Evolutionary conservation across 2,113 vertebrate species (phyloP).

Genomic region (Pagrus major): DNA sequence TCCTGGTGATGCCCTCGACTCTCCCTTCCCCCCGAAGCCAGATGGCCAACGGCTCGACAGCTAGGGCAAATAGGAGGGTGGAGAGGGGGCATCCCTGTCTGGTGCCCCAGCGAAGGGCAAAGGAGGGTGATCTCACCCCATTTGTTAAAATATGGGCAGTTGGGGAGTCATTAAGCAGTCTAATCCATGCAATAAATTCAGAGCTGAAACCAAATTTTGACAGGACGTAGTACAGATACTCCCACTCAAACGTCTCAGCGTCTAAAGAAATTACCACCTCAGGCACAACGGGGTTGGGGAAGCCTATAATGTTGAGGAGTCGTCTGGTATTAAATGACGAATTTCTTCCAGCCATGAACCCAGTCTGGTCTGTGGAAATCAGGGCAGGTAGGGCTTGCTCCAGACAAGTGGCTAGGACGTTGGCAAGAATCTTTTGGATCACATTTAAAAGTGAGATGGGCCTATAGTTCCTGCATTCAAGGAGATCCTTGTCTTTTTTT

Average conservation of each 20-base stretch:
- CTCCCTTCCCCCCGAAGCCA: too few relatives aligned
- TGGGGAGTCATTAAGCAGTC: neutral
- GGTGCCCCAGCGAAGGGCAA: neutral
- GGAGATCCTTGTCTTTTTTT: neutral
- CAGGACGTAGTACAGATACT: neutral
- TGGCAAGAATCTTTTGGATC: neutral
- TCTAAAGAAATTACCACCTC: neutral
- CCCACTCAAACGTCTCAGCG: neutral
- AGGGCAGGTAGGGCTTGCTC: too few relatives aligned
- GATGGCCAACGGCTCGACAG: too few relatives aligned
- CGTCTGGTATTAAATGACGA: too few relatives aligned
- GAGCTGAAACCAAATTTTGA: neutral
- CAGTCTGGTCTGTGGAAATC: too few relatives aligned
- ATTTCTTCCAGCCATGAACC: too few relatives aligned
- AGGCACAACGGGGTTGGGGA: neutral
- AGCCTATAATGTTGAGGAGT: neutral
- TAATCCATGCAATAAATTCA: neutral
- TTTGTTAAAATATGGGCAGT: neutral
- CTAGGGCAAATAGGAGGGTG: too few relatives aligned
- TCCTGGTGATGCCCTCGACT: too few relatives aligned
- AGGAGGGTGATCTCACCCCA: neutral
- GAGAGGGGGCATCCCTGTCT: too few relatives aligned
- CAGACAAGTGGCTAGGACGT: neutral
- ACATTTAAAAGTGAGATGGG: neutral
- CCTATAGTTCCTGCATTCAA: neutral